These are phyloP conservation scores for Zonotrichia leucophrys DNA, from an alignment of 2,113 vertebrate species.

Conservation along the genomic window DNA sequence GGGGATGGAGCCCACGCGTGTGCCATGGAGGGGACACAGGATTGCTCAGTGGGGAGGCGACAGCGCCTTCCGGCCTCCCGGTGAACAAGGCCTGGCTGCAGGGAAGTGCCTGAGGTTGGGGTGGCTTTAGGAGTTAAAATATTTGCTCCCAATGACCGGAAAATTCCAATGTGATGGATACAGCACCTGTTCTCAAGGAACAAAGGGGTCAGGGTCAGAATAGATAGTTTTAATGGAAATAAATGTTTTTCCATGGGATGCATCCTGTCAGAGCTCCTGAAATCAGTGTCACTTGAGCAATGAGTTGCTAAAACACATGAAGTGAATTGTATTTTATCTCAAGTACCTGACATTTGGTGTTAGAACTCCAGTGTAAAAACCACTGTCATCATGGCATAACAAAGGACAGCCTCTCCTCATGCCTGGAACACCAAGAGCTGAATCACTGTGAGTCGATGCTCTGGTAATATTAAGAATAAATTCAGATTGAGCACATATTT, in stretches of 20 bases:
- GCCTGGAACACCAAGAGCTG: background rate
- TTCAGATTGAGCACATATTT: background rate
- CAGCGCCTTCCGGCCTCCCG: no score
- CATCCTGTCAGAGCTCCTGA: background rate
- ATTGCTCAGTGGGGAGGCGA: background rate
- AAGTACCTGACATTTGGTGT: background rate
- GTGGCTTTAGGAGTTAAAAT: background rate
- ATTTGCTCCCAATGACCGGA: background rate
- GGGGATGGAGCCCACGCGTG: background rate
- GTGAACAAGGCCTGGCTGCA: background rate
- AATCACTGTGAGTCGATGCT: background rate
- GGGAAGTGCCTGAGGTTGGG: background rate
- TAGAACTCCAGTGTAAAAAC: background rate
- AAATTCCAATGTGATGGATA: background rate
- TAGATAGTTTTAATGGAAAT: background rate
- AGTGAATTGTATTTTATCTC: background rate
- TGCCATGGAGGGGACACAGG: background rate
- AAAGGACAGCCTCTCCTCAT: background rate
- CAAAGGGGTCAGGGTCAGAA: fast-evolving
- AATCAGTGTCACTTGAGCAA: background rate
- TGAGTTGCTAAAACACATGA: background rate
- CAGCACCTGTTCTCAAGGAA: fast-evolving
- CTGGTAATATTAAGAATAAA: background rate
- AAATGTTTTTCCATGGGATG: background rate
- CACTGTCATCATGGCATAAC: background rate